Base-by-base conservation (phyloP, 2,113 vertebrate species). In the Chitala chitala region DNA sequence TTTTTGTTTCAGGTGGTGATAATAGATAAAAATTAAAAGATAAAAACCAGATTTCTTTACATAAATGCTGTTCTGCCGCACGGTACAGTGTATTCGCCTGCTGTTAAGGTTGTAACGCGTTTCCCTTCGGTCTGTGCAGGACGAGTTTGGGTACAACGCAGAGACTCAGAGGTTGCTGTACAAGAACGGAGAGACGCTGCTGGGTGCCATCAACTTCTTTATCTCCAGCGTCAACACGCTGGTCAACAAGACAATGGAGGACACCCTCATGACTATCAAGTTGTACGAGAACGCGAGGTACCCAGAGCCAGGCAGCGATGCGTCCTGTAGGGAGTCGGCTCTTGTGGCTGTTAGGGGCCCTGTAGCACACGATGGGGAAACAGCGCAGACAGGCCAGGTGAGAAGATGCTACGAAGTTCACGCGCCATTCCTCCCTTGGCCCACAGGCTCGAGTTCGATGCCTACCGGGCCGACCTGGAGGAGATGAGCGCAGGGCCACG, bases 161-260 rank as follows among this genome's bases (percentile, higher is more conserved):
- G 94, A 95, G 65, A 94, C 93, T 0, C 95, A 95, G 82, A 93
- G 84, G 81, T 88, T 94, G 69, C 88, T 96, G 54, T 95, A 92
- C 38, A 94, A 92, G 85, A 95, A 94, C 0, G 92, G 93, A 0
- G 93, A 95, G 76, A 92, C 88, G 0, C 85, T 96, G 13, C 76
- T 92, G 2, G 89, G 86, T 0, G 92, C 95, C 0, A 84, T 98
- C 44, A 94, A 90, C 79, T 85, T 91, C 84, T 98, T 98, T 55
- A 92, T 94, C 1, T 89, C 89, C 38, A 92, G 94, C 84, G 93
- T 96, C 89, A 92, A 93, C 86, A 98, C 94, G 0, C 82, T 98
- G 78, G 85, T 96, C 24, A 95, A 94, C 86, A 95, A 94, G 61
- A 95, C 95, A 79, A 96, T 98, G 81, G 94, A 95, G 82, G 95